Conservation (phyloP, 2,113 vertebrate species). For the Colossoma macropomum region DNA sequence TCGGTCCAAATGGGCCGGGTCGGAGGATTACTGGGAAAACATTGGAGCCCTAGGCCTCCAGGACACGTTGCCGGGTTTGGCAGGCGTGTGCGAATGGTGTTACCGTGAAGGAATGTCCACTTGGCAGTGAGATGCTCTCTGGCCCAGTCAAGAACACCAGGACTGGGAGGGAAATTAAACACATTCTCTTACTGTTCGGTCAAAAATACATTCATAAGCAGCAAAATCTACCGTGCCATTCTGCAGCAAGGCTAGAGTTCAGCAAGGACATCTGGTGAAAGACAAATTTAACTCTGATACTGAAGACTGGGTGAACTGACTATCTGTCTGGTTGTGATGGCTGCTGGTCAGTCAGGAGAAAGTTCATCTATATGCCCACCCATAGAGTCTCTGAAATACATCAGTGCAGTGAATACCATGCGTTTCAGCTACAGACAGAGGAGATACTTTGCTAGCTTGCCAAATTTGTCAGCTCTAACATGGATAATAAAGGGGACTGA, state of each 20-base stretch:
- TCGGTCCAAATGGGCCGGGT: slow-evolving; percentile 22
- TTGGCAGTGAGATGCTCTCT: slow-evolving; percentile 57
- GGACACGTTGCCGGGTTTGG: slow-evolving; percentile 37
- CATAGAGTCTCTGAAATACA: too few relatives aligned
- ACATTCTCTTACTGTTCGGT: not conserved
- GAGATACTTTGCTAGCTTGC: too few relatives aligned
- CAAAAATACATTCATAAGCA: not conserved
- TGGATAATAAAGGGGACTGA: too few relatives aligned
- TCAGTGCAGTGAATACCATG: too few relatives aligned
- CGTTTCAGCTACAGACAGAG: too few relatives aligned
- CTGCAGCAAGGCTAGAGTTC: not conserved
- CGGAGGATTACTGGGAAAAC: slow-evolving; percentile 36
- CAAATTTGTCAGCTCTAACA: too few relatives aligned
- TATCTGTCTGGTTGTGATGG: too few relatives aligned
- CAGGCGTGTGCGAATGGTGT: slow-evolving; percentile 58
- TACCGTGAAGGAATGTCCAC: slow-evolving; percentile 66
- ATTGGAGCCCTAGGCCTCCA: slow-evolving; percentile 32
- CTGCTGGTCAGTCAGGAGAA: too few relatives aligned
- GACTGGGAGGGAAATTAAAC: slow-evolving; percentile 48
- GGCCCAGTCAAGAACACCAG: slow-evolving; percentile 7
- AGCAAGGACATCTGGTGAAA: too few relatives aligned
- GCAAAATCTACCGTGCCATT: not conserved
- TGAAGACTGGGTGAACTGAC: too few relatives aligned
- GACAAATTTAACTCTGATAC: too few relatives aligned
- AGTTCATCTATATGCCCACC: too few relatives aligned